phyloP scores from a whole-genome alignment of 2,888 invertebrate genomes.

The Eurois occulta region DNA sequence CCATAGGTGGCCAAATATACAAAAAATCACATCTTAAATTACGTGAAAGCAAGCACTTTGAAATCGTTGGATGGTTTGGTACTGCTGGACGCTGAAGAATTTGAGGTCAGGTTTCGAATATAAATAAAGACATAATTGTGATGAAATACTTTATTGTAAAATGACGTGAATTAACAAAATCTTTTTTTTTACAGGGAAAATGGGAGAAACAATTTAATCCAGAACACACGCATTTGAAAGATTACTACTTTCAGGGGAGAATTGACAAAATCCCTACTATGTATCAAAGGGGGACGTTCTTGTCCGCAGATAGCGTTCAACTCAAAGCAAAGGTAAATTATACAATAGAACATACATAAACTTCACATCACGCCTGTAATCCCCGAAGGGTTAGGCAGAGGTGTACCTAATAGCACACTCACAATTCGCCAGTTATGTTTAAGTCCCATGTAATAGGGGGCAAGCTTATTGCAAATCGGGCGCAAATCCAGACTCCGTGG shows the following conservation, averaged over 20 bases:
- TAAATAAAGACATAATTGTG: neutral
- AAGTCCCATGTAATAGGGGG: no score
- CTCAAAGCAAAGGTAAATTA: conserved; percentile 44
- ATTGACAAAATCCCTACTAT: conserved; percentile 15
- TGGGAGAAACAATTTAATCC: conserved; percentile 43
- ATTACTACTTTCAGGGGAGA: conserved; percentile 11
- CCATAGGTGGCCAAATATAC: conserved; percentile 45
- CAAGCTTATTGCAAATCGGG: no score
- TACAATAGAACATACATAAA: neutral
- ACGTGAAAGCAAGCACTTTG: conserved; percentile 27
- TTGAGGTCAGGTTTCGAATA: conserved; percentile 32
- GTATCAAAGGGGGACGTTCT: neutral
- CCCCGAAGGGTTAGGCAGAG: no score
- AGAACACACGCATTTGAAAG: neutral
- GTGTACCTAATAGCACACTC: no score
- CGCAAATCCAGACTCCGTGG: no score
- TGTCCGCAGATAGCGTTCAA: neutral
- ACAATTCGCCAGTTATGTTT: no score
- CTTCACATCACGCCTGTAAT: no score
- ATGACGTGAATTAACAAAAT: neutral
- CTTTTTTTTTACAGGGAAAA: conserved; percentile 38
- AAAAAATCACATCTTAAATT: conserved; percentile 18
- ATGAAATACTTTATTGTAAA: neutral
- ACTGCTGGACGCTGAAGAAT: conserved; percentile 39
- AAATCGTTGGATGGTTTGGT: conserved; percentile 22